Evolutionary conservation across 2,888 invertebrate species (phyloP).

Genomic region (Emmelina monodactyla): DNA sequence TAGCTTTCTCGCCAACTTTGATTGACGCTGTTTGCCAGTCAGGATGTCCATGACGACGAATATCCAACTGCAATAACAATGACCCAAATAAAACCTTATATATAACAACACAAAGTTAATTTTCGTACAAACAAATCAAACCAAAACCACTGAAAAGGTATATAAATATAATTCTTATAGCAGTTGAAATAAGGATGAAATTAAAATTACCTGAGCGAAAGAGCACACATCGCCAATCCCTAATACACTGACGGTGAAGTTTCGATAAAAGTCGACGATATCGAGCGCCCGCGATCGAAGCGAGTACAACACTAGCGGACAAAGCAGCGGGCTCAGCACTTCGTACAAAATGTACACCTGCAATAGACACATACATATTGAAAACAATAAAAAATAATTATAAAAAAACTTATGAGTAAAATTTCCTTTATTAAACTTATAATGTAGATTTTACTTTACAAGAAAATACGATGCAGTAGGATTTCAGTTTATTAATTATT

Average conservation of each 20-base stretch:
- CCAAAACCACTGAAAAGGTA: too few relatives aligned
- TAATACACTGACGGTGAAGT: constrained; percentile 93
- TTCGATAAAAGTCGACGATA: constrained; percentile 95
- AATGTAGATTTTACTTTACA: too few relatives aligned
- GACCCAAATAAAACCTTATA: too few relatives aligned
- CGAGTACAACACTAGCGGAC: constrained; percentile 84
- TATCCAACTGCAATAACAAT: constrained; percentile 92
- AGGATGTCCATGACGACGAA: constrained; percentile 92
- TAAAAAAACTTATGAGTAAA: too few relatives aligned
- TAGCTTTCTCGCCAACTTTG: constrained; percentile 31
- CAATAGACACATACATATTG: too few relatives aligned
- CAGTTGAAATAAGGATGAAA: background rate
- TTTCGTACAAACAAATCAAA: too few relatives aligned
- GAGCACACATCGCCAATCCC: constrained; percentile 97
- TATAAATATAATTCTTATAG: too few relatives aligned
- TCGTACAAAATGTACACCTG: constrained; percentile 86
- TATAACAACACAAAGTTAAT: too few relatives aligned
- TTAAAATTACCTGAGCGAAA: constrained; percentile 70
- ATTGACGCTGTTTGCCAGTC: constrained; percentile 78
- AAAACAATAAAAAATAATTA: too few relatives aligned
- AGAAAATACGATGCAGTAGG: too few relatives aligned
- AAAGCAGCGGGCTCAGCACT: constrained; percentile 88
- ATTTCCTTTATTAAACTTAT: too few relatives aligned
- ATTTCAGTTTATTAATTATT: too few relatives aligned
- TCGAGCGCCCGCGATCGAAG: constrained; percentile 82